A percentile compares a stretch with the other conserved stretches of the same genome.
Evolutionary conservation across 2,888 invertebrate genomes (phyloP).

Genomic region (Chymomyza caudatula): DNA sequence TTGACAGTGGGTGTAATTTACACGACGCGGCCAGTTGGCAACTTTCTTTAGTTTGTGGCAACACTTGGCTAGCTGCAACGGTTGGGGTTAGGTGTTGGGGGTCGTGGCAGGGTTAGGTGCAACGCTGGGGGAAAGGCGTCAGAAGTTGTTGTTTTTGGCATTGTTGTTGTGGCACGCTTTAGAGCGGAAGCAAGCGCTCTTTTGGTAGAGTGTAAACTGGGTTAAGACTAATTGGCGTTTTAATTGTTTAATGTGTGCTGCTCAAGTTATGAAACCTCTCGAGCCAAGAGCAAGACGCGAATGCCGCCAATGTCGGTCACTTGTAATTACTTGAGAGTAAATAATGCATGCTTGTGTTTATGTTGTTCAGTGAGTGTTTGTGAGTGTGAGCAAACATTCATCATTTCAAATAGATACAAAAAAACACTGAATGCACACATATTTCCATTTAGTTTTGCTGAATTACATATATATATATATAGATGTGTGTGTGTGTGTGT

Average conservation of each 20-base stretch:
- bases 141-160: constrained; percentile 11
- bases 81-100: constrained; percentile 20
- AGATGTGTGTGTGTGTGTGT: not conserved
- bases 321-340: not conserved
- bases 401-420: constrained; percentile 10
- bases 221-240: constrained; percentile 72
- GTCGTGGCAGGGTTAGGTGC: too few relatives aligned
- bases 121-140: not conserved
- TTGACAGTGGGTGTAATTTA: constrained; percentile 65
- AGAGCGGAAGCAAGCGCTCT: too few relatives aligned
- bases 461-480: not conserved
- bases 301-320: not conserved
- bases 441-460: not conserved
- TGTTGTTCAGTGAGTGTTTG: not conserved
- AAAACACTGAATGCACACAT: not conserved
- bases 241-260: constrained; percentile 34
- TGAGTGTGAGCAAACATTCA: constrained; percentile 9
- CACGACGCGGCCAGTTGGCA: constrained; percentile 42
- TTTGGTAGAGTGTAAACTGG: constrained; percentile 70
- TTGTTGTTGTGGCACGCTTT: not conserved
- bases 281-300: constrained; percentile 4
- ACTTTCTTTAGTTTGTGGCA: constrained; percentile 10
- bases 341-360: not conserved
- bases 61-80: constrained; percentile 24
- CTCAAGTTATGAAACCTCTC: constrained; percentile 15